phyloP scores from a whole-genome alignment of 2,797 vertebrate species.

The Poeciliopsis gracilis region DNA sequence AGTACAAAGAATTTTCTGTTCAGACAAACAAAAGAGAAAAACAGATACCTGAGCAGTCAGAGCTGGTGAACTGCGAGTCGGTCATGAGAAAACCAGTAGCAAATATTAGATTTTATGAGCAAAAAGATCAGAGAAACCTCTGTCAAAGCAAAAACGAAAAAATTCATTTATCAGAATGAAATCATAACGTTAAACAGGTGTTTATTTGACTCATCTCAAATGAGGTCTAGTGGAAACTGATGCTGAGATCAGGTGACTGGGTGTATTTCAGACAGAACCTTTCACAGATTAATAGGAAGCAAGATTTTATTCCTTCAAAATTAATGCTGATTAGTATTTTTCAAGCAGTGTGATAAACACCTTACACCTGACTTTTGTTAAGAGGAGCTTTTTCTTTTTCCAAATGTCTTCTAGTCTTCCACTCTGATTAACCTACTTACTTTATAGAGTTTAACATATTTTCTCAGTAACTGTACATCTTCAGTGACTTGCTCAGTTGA shows the following conservation, averaged over 20 bases:
- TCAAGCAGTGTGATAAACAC: not conserved
- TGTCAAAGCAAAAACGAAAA: too few relatives aligned
- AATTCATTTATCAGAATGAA: too few relatives aligned
- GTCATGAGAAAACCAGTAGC: not conserved
- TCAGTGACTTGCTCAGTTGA: not conserved
- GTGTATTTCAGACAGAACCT: too few relatives aligned
- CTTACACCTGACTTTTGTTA: not conserved
- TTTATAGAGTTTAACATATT: not conserved
- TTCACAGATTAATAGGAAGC: too few relatives aligned
- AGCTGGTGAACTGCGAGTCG: not conserved
- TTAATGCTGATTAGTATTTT: not conserved
- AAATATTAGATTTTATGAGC: not conserved
- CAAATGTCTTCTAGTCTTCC: too few relatives aligned
- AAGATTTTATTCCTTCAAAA: not conserved
- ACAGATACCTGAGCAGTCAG: not conserved
- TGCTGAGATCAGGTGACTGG: too few relatives aligned
- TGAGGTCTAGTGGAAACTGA: too few relatives aligned
- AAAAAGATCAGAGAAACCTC: too few relatives aligned
- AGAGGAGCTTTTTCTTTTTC: not conserved
- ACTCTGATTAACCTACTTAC: too few relatives aligned
- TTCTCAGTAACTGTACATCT: not conserved
- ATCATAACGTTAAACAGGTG: too few relatives aligned
- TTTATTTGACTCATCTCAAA: too few relatives aligned
- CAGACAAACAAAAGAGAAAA: not conserved
- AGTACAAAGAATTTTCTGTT: not conserved